Base-by-base conservation (phyloP, 2,888 invertebrate species). In the Drosophila mimica region DNA sequence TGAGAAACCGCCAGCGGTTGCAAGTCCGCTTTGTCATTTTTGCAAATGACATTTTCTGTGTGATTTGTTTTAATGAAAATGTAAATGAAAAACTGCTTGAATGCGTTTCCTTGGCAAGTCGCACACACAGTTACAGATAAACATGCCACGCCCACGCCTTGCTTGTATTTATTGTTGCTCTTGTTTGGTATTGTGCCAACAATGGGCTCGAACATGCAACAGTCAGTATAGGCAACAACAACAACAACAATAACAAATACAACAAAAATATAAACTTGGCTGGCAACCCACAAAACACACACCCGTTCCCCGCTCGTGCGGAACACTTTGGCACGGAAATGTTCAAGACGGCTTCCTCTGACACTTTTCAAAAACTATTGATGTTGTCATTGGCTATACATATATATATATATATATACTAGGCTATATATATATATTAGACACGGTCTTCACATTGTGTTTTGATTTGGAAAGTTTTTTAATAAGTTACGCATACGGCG, bases 311-410 rank as follows among this genome's bases (percentile, higher is more conserved):
- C 52, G 52, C 54, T n/a, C 60, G 17, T 46, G 43, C 62, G 20
- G 67, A 74, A 72, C 78, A 82, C 84, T 82, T 77, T 75, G 81
- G 83, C 84, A 86, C 87, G 85, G 85, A 86, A 86, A 87, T 87
- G 85, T 86, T 87, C 83, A 76, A 83, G 80, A 80, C 83, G 76
- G 80, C 78, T 87, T 86, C 87, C 83, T 81, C 83, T 83, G 85
- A 83, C 85, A 87, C 85, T 87, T 86, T 86, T 82, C 82, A 78
- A 82, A 85, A 85, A 86, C 87, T 86, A 86, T 86, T 87, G 85
- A 87, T 82, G 85, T 78, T 83, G 83, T 85, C 85, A 83, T 83
- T 87, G 87, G 77, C 84, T 61, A 65, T 72, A 69, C 59, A 70
- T 63, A 69, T 58, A 31, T 20, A 51, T 52, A 57, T 40, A 43